Evolutionary conservation across 1,140 invertebrate species (phyloP), one percentile per base, ranked within the genome.

Genomic region (Heliothis subflexa): DNA sequence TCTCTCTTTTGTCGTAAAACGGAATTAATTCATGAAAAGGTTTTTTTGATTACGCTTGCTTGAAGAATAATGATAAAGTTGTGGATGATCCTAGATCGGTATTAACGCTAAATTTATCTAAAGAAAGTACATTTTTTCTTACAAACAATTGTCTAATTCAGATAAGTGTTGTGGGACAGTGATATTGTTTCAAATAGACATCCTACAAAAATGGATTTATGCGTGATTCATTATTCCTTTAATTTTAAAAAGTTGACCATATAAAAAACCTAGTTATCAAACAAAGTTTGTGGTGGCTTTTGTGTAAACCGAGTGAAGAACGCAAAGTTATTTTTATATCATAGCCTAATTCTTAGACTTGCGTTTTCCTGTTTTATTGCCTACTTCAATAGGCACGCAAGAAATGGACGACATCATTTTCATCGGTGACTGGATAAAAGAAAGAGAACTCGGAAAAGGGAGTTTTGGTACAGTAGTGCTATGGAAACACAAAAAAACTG

Each of bases 381-480:
- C 33, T 40, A 61, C 12, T 11, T 21, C 13, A 73, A 55, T 61
- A 66, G 50, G 16, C 47, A 66, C 55, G 16, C 47, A 16, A 59
- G 77, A 80, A 71, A 95, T 95, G 93, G 95, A 95, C 64, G 94
- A 95, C 83, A 92, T 94, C 68, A 89, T 89, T 18, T 93, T 95
- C 87, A 92, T 96, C 73, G 95, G 95, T 68, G 94, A 95, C 78
- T 97, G 96, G 96, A 89, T 94, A 40, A 94, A 95, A 87, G 95
- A 96, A 47, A 92, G 95, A 83, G 87, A 95, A 71, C 88, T 97
- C 21, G 96, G 96, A 61, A 95, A 95, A 49, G 97, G 96, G 59
- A 95, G 96, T 77, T 97, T 97, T 90, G 96, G 96, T 45, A 91
- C 94, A 18, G 96, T 97, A 13, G 94, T 96, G 73, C 91, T 97